phyloP scores from a whole-genome alignment of 2,797 vertebrate genomes.

The Sebastes dallii region DNA sequence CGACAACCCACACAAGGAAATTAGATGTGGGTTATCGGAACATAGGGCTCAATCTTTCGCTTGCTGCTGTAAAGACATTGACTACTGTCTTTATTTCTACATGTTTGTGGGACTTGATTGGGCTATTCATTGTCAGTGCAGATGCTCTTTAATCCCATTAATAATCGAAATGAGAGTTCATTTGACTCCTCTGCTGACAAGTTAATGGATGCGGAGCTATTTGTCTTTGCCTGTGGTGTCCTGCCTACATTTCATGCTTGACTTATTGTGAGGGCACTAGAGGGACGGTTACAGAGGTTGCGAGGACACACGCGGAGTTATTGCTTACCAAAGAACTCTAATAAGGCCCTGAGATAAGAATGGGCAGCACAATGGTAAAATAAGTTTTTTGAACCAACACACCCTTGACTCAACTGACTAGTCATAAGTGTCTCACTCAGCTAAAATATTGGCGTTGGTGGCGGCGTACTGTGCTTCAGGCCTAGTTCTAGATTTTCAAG shows the following conservation, averaged over 20 bases:
- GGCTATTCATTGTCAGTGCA: conserved; percentile 37
- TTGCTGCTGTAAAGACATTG: conserved; percentile 8
- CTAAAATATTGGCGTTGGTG: not conserved
- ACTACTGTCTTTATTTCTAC: conserved; percentile 20
- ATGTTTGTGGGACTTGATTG: conserved; percentile 49
- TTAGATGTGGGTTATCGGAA: not conserved
- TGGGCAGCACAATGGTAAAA: conserved; percentile 1
- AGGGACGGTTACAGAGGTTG: conserved; percentile 47
- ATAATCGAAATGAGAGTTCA: conserved; percentile 60
- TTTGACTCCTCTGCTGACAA: conserved; percentile 66
- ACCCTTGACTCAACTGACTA: not conserved
- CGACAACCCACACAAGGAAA: conserved; percentile 8
- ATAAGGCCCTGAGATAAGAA: conserved; percentile 21
- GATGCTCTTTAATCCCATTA: conserved; percentile 61
- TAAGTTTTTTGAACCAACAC: not conserved
- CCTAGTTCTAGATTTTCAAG: conserved; percentile 11
- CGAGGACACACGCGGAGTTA: conserved; percentile 54
- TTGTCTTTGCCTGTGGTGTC: conserved; percentile 64
- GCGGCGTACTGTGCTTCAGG: not conserved
- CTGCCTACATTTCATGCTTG: conserved; percentile 68
- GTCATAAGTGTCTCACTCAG: not conserved
- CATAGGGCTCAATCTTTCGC: conserved; percentile 28
- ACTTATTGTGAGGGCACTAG: conserved; percentile 58
- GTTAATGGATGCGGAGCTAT: conserved; percentile 62
- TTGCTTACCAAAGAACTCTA: conserved; percentile 35